Base-by-base conservation (phyloP, 2,797 vertebrate genomes). In the Megaceryle alcyon region DNA sequence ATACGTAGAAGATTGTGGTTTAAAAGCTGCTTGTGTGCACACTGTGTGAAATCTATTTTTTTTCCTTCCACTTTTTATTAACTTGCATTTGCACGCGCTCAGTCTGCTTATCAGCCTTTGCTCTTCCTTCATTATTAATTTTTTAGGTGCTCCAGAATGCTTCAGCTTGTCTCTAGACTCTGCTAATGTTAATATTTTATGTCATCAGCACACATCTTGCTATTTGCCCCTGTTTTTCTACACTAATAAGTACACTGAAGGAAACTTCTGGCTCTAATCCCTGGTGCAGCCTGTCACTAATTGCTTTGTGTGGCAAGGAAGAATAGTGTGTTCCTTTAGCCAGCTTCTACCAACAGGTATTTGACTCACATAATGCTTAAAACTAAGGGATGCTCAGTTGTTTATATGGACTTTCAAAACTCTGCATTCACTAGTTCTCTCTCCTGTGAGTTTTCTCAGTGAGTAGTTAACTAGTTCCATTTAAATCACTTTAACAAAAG, bases 401-500 rank as follows among this genome's bases (percentile, higher is more conserved):
- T 94, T 87, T 85, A 39, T 64, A 63, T 19, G 90, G 88, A 26
- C 23, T 93, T 87, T 29, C 53, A 68, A 88, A 77, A 13, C 86
- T 18, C 75, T 46, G 2, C 53, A 29, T 43, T 91, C 69, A 3
- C 77, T 56, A 12, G 23, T 54, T 93, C 0, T 0, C 57, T 84
- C 88, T 94, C 83, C 59, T 48, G 75, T 51, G 88, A 85, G 53
- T 94, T 80, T 56, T 78, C 61, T 56, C 68, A 39, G 48, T 71
- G 94, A 95, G 90, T 48, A 57, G 41, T 65, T 94, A 91, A 75
- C 90, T 85, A 78, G 94, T 61, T 87, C 51, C 12, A 57, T 79
- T 94, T 83, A 79, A 94, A 93, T 92, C 93, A 48, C 68, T 89
- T 92, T 33, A 64, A 95, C 65, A 88, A 91, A 94, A 83, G 86